A percentile compares a stretch with the other conserved stretches of the same genome.
Evolutionary conservation across 2,888 invertebrate genomes (phyloP).

Genomic region (Asteroscopus sphinx): DNA sequence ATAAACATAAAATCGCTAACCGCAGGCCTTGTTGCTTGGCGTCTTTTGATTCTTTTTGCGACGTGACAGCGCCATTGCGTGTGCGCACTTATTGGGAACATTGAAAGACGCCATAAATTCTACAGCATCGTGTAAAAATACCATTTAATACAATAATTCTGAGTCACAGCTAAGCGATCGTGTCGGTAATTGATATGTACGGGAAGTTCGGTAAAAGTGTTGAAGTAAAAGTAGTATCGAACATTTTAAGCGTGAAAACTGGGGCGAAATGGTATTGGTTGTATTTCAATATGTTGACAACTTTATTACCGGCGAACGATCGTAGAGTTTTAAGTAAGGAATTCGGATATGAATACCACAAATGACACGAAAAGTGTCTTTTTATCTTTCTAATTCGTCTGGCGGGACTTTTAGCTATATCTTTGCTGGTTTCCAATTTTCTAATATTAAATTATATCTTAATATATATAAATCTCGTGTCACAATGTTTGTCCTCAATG

Average conservation of each 20-base stretch:
- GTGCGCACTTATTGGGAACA: constrained; percentile 75
- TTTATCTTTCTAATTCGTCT: constrained; percentile 24
- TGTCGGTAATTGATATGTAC: constrained; percentile 55
- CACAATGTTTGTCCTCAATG: too few species aligned
- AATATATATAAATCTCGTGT: too few species aligned
- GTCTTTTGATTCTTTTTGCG: constrained; percentile 68
- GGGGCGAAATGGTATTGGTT: constrained; percentile 36
- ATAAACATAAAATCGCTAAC: constrained; percentile 79
- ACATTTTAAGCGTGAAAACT: constrained; percentile 40
- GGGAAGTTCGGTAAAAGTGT: constrained; percentile 51
- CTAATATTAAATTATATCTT: too few species aligned
- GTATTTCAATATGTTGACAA: constrained; percentile 33
- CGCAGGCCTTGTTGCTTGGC: constrained; percentile 73
- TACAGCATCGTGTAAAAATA: constrained; percentile 67
- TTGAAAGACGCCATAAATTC: constrained; percentile 77
- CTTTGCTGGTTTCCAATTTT: constrained; percentile 23
- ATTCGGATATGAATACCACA: constrained; percentile 37
- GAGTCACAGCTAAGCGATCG: constrained; percentile 47
- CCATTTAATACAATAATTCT: constrained; percentile 74
- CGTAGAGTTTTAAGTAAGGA: constrained; percentile 39
- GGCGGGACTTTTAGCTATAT: constrained; percentile 16
- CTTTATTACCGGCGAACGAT: constrained; percentile 38
- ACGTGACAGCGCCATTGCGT: constrained; percentile 75
- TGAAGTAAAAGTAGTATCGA: constrained; percentile 43
- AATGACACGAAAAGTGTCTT: constrained; percentile 39